These are phyloP conservation scores for Melopsittacus undulatus DNA, from an alignment of 2,797 vertebrate species.

Conservation along the genomic window DNA sequence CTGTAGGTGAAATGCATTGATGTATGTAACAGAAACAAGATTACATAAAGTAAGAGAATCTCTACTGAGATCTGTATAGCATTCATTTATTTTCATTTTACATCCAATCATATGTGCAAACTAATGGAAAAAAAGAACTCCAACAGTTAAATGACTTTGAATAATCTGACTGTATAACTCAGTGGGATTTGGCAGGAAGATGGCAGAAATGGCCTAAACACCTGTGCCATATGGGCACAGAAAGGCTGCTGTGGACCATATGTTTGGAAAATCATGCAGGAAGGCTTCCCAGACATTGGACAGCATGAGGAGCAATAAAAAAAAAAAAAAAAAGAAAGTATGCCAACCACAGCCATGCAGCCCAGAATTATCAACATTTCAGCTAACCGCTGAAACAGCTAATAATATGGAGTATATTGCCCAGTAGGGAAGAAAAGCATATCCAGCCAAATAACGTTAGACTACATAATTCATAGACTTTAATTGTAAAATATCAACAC, in stretches of 20 bases:
- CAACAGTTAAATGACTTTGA: slow-evolving; percentile 39
- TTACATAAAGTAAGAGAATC: not conserved
- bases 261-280: slow-evolving; percentile 26
- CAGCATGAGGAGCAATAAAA: not conserved
- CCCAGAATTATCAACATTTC: not conserved
- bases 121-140: not conserved
- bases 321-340: not conserved
- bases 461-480: not conserved
- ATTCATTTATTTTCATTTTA: not conserved
- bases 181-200: slow-evolving; percentile 36
- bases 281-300: slow-evolving; percentile 2
- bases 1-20: not conserved
- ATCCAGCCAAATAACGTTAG: not conserved
- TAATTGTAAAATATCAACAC: not conserved
- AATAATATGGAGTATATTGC: not conserved
- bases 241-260: slow-evolving; percentile 43
- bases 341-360: not conserved
- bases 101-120: not conserved
- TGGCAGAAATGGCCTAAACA: slow-evolving; percentile 47
- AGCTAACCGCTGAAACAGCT: not conserved
- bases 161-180: slow-evolving; percentile 45
- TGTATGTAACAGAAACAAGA: not conserved
- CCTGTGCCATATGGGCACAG: slow-evolving; percentile 36
- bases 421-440: not conserved
- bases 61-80: not conserved